phyloP scores from a whole-genome alignment of 2,888 invertebrate genomes.

The Ephialtes manifestator region DNA sequence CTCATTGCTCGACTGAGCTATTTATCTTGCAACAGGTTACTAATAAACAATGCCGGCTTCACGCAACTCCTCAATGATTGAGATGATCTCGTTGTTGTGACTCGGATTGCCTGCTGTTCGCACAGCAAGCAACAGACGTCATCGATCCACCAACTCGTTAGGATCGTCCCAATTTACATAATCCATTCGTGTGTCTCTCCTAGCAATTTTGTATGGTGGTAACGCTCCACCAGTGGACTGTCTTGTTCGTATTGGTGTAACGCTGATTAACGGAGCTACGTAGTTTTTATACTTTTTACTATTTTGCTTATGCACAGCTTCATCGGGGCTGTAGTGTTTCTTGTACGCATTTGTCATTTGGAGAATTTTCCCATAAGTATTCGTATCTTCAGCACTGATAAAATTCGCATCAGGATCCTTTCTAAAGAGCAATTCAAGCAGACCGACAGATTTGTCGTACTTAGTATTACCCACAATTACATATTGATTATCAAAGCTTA shows the following conservation, averaged over 20 bases:
- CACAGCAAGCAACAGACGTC: slow-evolving; percentile 50
- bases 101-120: slow-evolving; percentile 51
- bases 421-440: slow-evolving; percentile 59
- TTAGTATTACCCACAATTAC: slow-evolving; percentile 37
- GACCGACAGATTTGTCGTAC: slow-evolving; percentile 24
- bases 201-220: slow-evolving; percentile 49
- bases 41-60: slow-evolving; percentile 35
- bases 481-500: slow-evolving; percentile 41
- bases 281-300: slow-evolving; percentile 49
- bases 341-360: slow-evolving; percentile 48
- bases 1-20: slow-evolving; percentile 37
- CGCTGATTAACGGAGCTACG: slow-evolving; percentile 35
- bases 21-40: background rate
- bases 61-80: slow-evolving; percentile 64
- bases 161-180: slow-evolving; percentile 61
- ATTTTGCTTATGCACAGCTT: slow-evolving; percentile 24
- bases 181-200: slow-evolving; percentile 51
- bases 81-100: slow-evolving; percentile 66
- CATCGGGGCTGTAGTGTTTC: slow-evolving; percentile 50
- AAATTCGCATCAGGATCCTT: slow-evolving; percentile 44
- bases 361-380: slow-evolving; percentile 55
- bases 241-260: slow-evolving; percentile 6
- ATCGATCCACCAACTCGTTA: slow-evolving; percentile 61
- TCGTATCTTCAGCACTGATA: slow-evolving; percentile 39
- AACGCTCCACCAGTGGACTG: slow-evolving; percentile 19